phyloP scores from a whole-genome alignment of 2,888 invertebrate species.

The Mesorhabditis sp. region DNA sequence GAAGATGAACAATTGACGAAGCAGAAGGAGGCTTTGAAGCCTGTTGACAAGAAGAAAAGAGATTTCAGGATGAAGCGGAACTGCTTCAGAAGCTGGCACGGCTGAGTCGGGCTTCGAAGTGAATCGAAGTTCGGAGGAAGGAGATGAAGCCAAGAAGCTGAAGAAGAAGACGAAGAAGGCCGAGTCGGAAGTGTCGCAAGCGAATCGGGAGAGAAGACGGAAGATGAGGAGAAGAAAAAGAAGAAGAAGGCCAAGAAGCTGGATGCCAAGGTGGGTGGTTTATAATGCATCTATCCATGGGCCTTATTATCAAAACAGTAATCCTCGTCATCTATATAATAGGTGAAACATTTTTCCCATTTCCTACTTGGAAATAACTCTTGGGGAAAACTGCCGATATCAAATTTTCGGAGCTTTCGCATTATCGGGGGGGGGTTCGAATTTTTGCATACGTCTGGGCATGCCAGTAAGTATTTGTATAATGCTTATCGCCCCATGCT shows the following conservation, averaged over 20 bases:
- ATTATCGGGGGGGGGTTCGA: too few relatives aligned
- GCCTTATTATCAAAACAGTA: too few relatives aligned
- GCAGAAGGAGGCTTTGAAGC: background rate
- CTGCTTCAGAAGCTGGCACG: background rate
- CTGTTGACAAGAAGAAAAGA: background rate
- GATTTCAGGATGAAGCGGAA: background rate
- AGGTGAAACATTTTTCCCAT: too few relatives aligned
- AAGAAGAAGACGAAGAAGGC: constrained; percentile 16
- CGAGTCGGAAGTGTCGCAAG: constrained; percentile 13
- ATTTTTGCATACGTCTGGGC: too few relatives aligned
- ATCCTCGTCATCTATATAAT: too few relatives aligned
- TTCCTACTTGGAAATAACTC: too few relatives aligned
- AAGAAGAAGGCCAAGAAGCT: constrained; percentile 12
- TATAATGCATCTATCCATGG: too few relatives aligned
- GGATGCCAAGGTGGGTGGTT: background rate
- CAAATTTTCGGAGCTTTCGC: too few relatives aligned
- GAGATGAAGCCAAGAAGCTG: constrained; percentile 14
- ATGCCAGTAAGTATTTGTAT: too few relatives aligned
- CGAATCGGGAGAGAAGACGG: constrained; percentile 6
- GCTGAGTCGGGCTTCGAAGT: background rate
- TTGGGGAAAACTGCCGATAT: too few relatives aligned
- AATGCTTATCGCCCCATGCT: too few relatives aligned
- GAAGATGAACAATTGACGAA: constrained; percentile 7
- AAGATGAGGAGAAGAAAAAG: constrained; percentile 20
- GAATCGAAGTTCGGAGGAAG: background rate